Conservation (phyloP, 2,797 vertebrate species). For the Sciaenops ocellatus region DNA sequence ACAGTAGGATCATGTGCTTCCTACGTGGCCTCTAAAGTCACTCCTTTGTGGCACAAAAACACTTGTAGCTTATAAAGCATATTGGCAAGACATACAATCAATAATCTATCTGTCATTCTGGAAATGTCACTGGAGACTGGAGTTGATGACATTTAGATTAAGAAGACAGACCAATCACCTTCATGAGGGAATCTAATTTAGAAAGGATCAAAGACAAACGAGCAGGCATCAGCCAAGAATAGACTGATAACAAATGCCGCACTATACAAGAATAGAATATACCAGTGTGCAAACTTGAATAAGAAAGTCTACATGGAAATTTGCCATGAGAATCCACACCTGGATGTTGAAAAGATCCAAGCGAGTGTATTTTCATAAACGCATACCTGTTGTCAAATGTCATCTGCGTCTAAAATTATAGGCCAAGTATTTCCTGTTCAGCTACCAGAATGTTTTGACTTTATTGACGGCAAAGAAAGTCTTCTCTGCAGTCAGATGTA, state of each 20-base stretch:
- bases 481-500: not conserved
- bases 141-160: slow-evolving; percentile 4
- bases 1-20: not conserved
- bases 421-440: slow-evolving; percentile 33
- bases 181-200: not conserved
- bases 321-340: not conserved
- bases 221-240: not conserved
- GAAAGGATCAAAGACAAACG: not conserved
- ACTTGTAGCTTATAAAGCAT: not conserved
- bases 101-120: not conserved
- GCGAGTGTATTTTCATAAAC: slow-evolving; percentile 11
- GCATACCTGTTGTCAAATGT: slow-evolving; percentile 16
- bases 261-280: not conserved
- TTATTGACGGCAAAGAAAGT: not conserved
- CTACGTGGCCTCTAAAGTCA: not conserved
- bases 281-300: not conserved
- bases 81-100: not conserved
- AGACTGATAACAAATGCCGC: not conserved
- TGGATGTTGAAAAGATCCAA: not conserved
- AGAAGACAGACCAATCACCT: not conserved
- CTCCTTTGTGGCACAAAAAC: not conserved
- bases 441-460: slow-evolving; percentile 5
- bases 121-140: not conserved
- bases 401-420: not conserved
- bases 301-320: not conserved